A percentile compares a stretch with the other conserved stretches of the same genome.
Evolutionary conservation across 2,113 vertebrate species (phyloP).

Genomic region (Osmerus eperlanus): DNA sequence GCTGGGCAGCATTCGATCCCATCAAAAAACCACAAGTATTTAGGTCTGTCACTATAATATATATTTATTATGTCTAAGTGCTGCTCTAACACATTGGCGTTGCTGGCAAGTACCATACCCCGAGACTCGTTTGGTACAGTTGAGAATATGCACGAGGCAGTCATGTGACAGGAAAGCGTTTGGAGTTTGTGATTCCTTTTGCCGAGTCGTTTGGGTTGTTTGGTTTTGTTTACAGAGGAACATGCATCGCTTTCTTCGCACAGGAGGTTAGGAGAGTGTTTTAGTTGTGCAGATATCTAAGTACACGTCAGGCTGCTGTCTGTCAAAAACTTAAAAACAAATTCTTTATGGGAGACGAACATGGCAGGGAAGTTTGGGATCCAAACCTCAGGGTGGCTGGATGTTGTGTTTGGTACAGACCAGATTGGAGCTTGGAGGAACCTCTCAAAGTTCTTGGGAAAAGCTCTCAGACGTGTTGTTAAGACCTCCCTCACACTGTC

Average conservation of each 20-base stretch:
- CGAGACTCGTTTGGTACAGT: conserved; percentile 31
- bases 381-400: background rate
- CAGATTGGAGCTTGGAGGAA: conserved; percentile 15
- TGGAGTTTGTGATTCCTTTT: conserved; percentile 8
- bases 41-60: no score
- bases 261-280: no score
- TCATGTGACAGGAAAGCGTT: conserved; percentile 25
- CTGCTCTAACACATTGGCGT: conserved; percentile 49
- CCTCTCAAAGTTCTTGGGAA: conserved; percentile 50
- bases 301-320: no score
- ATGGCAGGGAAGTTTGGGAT: background rate
- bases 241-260: background rate
- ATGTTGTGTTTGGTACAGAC: conserved; percentile 8
- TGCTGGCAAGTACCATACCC: background rate
- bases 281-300: no score
- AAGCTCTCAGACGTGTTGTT: conserved; percentile 41
- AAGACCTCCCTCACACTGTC: conserved; percentile 60
- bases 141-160: conserved; percentile 37
- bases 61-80: conserved; percentile 5
- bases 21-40: conserved; percentile 34
- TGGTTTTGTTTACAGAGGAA: background rate
- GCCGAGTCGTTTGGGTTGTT: background rate
- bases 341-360: background rate
- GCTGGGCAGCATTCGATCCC: conserved; percentile 39
- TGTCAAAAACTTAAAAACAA: no score